These are phyloP conservation scores for Enteromius treurensis DNA, from an alignment of 2,797 vertebrate species.

Conservation along the genomic window DNA sequence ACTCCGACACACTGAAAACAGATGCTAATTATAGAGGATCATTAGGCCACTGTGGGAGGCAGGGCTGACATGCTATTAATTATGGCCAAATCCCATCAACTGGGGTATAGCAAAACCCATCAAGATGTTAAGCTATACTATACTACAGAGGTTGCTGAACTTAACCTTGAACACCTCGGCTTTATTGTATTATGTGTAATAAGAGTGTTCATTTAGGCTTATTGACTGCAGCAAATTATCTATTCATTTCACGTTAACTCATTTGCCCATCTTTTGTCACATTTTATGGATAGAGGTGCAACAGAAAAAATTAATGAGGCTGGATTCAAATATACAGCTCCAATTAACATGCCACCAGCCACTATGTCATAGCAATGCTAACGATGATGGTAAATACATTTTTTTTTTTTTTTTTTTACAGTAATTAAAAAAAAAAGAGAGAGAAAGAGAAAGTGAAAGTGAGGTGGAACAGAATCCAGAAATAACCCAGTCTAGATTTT, in stretches of 20 bases:
- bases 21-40: conserved; percentile 44
- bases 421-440: background rate
- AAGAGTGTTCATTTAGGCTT: background rate
- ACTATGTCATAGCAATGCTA: background rate
- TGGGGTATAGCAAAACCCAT: conserved; percentile 11
- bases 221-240: background rate
- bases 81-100: conserved; percentile 31
- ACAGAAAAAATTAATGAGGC: background rate
- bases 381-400: background rate
- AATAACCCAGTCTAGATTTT: background rate
- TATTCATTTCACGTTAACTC: background rate
- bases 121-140: conserved; percentile 1
- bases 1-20: conserved; percentile 35
- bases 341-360: background rate
- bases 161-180: conserved; percentile 19
- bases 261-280: background rate
- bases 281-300: background rate
- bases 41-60: conserved; percentile 35
- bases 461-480: background rate
- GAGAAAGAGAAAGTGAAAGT: background rate
- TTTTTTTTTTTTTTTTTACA: too few relatives aligned
- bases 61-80: conserved; percentile 44
- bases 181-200: background rate
- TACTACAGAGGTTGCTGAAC: conserved; percentile 15
- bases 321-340: background rate